These are phyloP conservation scores for Drosophila melanosoma DNA, from an alignment of 2,888 invertebrate species.

Conservation along the genomic window DNA sequence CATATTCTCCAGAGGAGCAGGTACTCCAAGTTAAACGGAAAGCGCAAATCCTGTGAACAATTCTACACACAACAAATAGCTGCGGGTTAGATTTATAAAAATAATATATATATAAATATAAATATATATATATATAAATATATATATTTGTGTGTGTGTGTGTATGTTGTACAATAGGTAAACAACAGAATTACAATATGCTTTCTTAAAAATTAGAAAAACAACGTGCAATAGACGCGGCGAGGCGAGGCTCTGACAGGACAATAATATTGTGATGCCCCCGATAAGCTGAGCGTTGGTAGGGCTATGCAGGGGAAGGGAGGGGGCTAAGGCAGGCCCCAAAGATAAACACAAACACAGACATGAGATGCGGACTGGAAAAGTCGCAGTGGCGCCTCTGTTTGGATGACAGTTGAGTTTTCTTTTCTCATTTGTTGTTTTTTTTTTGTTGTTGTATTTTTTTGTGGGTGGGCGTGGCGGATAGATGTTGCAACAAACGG, in stretches of 20 bases:
- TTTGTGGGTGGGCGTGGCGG: slow-evolving; percentile 37
- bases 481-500: slow-evolving; percentile 42
- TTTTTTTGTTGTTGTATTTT: neutral
- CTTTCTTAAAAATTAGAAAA: slow-evolving; percentile 76
- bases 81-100: slow-evolving; percentile 59
- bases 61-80: slow-evolving; percentile 55
- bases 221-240: slow-evolving; percentile 47
- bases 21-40: slow-evolving; percentile 45
- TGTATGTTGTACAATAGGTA: slow-evolving; percentile 50
- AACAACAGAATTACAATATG: slow-evolving; percentile 77
- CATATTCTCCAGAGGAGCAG: slow-evolving; percentile 24
- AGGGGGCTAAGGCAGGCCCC: slow-evolving; percentile 8
- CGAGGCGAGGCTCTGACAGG: slow-evolving; percentile 56
- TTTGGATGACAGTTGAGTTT: slow-evolving; percentile 56
- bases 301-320: neutral
- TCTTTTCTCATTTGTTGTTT: slow-evolving; percentile 32
- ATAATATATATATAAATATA: slow-evolving; percentile 3
- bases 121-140: slow-evolving; percentile 11
- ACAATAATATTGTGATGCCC: slow-evolving; percentile 64
- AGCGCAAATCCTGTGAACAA: slow-evolving; percentile 56
- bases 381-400: slow-evolving; percentile 39
- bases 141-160: neutral
- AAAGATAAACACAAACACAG: slow-evolving; percentile 52
- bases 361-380: slow-evolving; percentile 29
- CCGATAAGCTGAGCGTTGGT: slow-evolving; percentile 51